Conservation (phyloP, 1,140 invertebrate species). For the Branchinecta lynchi region DNA sequence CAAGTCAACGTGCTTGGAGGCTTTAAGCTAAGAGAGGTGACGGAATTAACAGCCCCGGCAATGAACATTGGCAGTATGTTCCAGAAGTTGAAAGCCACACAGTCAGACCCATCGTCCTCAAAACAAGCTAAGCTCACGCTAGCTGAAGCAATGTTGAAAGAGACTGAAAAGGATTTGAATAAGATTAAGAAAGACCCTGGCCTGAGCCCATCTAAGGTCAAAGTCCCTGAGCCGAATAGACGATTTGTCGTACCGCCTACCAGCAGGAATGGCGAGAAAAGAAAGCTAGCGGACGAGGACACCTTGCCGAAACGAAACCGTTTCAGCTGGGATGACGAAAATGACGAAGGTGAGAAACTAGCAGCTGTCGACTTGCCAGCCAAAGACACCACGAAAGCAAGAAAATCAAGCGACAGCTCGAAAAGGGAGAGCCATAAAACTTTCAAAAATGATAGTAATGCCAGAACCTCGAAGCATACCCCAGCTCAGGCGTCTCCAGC, state of each 20-base stretch:
- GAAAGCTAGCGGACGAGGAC: not conserved
- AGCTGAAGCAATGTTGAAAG: conserved; percentile 12
- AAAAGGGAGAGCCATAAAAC: too few species aligned
- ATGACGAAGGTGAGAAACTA: not conserved
- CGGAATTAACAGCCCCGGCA: not conserved
- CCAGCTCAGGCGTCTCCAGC: too few species aligned
- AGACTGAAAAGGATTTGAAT: not conserved
- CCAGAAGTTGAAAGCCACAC: conserved; percentile 16
- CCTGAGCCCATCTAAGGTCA: not conserved
- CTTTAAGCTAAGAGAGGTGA: conserved; percentile 17
- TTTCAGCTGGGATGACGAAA: not conserved
- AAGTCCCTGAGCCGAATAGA: not conserved
- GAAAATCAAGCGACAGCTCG: not conserved
- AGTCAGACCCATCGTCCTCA: not conserved
- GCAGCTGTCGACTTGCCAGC: not conserved
- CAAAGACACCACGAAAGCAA: not conserved
- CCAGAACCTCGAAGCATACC: too few species aligned
- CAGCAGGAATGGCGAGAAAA: not conserved
- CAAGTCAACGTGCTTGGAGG: conserved; percentile 19
- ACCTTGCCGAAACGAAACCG: not conserved
- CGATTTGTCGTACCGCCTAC: not conserved
- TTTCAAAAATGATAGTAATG: too few species aligned
- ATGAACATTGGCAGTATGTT: conserved; percentile 17
- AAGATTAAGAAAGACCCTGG: conserved; percentile 14
- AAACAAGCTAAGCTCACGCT: not conserved